phyloP scores from a whole-genome alignment of 1,140 invertebrate species.

The Babylonia areolata region DNA sequence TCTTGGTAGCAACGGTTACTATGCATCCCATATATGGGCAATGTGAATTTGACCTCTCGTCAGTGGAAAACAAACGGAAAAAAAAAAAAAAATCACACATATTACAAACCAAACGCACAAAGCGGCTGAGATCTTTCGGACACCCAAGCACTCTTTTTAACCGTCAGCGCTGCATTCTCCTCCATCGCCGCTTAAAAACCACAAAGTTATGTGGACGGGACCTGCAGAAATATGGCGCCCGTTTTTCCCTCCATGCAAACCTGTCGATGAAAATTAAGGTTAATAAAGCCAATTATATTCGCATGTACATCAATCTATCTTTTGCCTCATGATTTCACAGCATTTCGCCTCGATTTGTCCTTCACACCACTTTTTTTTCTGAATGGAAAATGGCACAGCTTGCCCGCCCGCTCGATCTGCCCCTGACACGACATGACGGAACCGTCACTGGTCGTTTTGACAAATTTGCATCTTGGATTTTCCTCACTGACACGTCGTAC shows the following conservation, averaged over 20 bases:
- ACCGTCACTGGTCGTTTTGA: too few relatives aligned
- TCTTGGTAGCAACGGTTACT: constrained; percentile 36
- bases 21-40: constrained; percentile 26
- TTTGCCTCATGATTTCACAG: constrained; percentile 28
- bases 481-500: too few relatives aligned
- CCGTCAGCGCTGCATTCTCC: background rate
- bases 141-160: background rate
- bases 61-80: background rate
- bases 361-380: background rate
- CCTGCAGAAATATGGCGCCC: background rate
- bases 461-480: too few relatives aligned
- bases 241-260: background rate
- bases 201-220: background rate
- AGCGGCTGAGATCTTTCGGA: background rate
- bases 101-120: constrained; percentile 1
- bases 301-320: background rate
- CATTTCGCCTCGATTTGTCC: background rate
- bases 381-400: too few relatives aligned
- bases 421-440: too few relatives aligned
- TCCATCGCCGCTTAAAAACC: background rate
- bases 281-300: background rate
- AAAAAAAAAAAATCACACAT: background rate
- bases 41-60: background rate
- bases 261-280: background rate
- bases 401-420: too few relatives aligned